Conservation (phyloP, 2,113 vertebrate genomes). For the Cyanoramphus novaezelandiae region DNA sequence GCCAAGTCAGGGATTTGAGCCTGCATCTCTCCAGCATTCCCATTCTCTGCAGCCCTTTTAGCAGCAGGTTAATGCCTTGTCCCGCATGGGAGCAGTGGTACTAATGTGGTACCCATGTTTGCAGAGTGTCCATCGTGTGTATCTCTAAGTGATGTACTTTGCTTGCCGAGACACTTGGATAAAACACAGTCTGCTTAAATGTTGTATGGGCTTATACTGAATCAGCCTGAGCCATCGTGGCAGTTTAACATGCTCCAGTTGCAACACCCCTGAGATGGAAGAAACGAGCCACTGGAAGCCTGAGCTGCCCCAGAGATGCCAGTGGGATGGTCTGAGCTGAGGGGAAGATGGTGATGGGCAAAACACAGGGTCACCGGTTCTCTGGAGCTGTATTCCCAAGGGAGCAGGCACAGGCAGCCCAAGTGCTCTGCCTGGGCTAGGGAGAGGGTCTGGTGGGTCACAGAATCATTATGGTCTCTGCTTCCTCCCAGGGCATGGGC, state of each 20-base stretch:
- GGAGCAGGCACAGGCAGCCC: neutral
- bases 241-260: constrained; percentile 34
- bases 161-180: neutral
- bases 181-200: constrained; percentile 32
- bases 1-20: neutral
- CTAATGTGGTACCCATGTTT: constrained; percentile 6
- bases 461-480: neutral
- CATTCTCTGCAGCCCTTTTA: neutral
- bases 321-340: neutral
- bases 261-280: neutral
- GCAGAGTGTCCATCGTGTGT: neutral
- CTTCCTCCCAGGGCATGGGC: neutral
- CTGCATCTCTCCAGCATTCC: neutral
- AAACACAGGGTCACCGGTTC: rapidly evolving
- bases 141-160: constrained; percentile 3
- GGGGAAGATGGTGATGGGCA: rapidly evolving
- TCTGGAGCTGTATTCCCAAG: neutral
- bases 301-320: neutral
- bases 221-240: neutral
- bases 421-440: neutral
- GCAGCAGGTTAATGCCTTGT: neutral
- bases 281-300: neutral
- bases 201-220: neutral
- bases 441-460: neutral
- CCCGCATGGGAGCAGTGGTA: neutral